These are phyloP conservation scores for Cephus rjabovi DNA, from an alignment of 2,888 invertebrate species.

Conservation along the genomic window DNA sequence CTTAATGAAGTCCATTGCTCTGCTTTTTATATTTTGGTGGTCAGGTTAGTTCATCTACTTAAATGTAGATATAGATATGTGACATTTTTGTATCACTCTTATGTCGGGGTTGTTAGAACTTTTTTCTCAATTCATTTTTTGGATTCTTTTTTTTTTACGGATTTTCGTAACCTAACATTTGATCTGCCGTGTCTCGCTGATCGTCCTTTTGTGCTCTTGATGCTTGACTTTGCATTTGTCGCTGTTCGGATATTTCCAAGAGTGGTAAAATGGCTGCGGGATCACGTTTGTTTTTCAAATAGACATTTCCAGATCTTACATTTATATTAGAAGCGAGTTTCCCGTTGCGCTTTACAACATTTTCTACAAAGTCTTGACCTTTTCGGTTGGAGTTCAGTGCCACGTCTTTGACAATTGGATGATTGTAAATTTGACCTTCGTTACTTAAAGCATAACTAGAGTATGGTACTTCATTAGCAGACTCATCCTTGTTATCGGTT, in stretches of 20 bases:
- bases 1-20: background rate
- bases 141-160: background rate
- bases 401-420: too few relatives aligned
- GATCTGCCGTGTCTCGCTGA: constrained; percentile 15
- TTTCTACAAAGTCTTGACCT: background rate
- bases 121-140: too few relatives aligned
- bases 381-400: background rate
- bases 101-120: background rate
- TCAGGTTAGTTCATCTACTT: too few relatives aligned
- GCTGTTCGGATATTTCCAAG: constrained; percentile 7
- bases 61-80: background rate
- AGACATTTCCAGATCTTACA: background rate
- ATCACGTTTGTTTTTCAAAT: background rate
- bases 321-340: background rate
- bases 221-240: constrained; percentile 9
- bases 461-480: background rate
- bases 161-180: constrained; percentile 6
- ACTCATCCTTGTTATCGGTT: background rate
- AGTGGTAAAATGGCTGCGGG: constrained; percentile 5
- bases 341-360: background rate
- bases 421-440: background rate
- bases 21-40: background rate
- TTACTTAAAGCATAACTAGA: background rate
- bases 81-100: background rate
- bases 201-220: constrained; percentile 13